Evolutionary conservation across 1,140 invertebrate genomes (phyloP), one percentile per base, ranked within the genome.

Genomic region (Drosophila nannoptera): DNA sequence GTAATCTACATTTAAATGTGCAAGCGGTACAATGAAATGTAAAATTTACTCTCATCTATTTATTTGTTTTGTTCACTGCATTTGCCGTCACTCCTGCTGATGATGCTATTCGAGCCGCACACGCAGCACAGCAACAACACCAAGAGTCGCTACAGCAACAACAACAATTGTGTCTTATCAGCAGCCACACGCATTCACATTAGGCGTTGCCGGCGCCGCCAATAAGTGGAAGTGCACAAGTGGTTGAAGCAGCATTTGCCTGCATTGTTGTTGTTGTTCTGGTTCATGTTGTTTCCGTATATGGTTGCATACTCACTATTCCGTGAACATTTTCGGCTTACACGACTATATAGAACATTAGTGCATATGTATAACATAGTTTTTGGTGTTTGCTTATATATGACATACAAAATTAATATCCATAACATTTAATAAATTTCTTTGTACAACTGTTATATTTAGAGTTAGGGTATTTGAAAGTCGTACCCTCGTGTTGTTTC

Each of bases 151-250:
- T 22, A 61, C 29, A 70, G 33, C 22, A 55, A 62, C 45, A 60
- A 61, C 50, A 61, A 42, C 40, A 50, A 49, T 32, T 14, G 55
- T 33, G 46, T 83, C 80, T 84, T 83, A 83, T 83, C 80, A 76
- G 46, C 70, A 69, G 69, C 56, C 62, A 46, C 48, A 63, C 50
- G 60, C 62, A 59, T 67, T 61, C 50, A 71, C 50, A 71, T 61
- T 60, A 71, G 58, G 42, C 59, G 46, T 45, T 63, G 66, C 55
- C 50, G 52, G 75, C 78, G 80, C 76, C 81, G 81, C 81, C 80
- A 75, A 80, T 80, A 80, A 84, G 80, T 84, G 80, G 77, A 86
- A 77, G 61, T 69, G 56, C 42, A 75, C 69, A 72, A 75, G 72
- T 75, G 69, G 80, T 73, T 69, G 80, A 67, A 66, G 78, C 75